A percentile compares a stretch with the other conserved stretches of the same genome.
phyloP scores from a whole-genome alignment of 2,888 invertebrate genomes.

The Ophioninae sp. region DNA sequence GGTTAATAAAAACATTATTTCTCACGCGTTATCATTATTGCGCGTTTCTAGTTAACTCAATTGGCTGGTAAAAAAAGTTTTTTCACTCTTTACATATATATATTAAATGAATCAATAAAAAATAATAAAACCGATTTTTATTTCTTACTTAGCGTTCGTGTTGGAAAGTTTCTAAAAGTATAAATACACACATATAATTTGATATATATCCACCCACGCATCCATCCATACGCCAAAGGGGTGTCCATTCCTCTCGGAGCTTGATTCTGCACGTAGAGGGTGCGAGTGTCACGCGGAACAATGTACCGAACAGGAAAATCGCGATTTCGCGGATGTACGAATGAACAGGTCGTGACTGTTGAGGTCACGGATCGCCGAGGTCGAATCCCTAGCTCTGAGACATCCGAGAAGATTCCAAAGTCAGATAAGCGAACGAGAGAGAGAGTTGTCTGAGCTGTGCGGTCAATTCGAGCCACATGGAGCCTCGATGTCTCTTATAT shows the following conservation, averaged over 20 bases:
- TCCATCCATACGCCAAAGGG: background rate
- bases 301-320: slow-evolving; percentile 10
- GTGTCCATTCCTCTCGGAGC: background rate
- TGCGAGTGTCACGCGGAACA: slow-evolving; percentile 12
- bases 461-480: slow-evolving; percentile 8
- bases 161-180: too few species aligned
- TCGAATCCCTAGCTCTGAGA: slow-evolving; percentile 55
- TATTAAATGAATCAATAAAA: too few species aligned
- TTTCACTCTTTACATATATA: too few species aligned
- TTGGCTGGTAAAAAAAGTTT: too few species aligned
- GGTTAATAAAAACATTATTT: too few species aligned
- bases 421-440: slow-evolving; percentile 52
- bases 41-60: too few species aligned
- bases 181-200: too few species aligned
- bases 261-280: slow-evolving; percentile 1
- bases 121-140: too few species aligned
- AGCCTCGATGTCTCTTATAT: background rate
- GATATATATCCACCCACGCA: background rate
- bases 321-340: slow-evolving; percentile 54
- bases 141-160: too few species aligned
- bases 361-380: slow-evolving; percentile 63
- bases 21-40: too few species aligned
- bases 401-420: slow-evolving; percentile 39
- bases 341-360: slow-evolving; percentile 45
- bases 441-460: slow-evolving; percentile 32